These are phyloP conservation scores for Aplysia californica DNA, from an alignment of 1,140 invertebrate genomes.

Conservation along the genomic window DNA sequence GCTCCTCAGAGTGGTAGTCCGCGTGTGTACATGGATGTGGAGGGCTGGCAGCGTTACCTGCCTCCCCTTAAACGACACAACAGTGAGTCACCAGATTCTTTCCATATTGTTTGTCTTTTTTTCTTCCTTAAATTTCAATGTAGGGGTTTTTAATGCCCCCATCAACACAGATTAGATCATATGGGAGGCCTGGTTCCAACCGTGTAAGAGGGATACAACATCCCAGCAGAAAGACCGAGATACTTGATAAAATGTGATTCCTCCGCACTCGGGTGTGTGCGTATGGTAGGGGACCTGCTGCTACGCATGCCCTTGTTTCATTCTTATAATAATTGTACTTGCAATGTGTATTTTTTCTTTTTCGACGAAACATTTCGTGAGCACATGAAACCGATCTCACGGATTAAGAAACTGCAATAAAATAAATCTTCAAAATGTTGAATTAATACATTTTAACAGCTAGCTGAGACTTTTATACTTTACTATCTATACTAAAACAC, in stretches of 20 bases:
- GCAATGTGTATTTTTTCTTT: no score
- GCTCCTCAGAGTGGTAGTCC: constrained; percentile 23
- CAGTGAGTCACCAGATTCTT: constrained; percentile 55
- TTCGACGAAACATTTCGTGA: no score
- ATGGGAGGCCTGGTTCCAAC: not conserved
- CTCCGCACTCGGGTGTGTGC: not conserved
- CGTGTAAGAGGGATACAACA: no score
- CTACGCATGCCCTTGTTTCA: not conserved
- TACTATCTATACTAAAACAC: not conserved
- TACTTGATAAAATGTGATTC: not conserved
- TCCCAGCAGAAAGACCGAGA: no score
- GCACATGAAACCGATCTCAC: no score
- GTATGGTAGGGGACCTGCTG: not conserved
- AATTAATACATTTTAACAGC: no score
- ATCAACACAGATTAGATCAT: no score
- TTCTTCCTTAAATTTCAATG: not conserved
- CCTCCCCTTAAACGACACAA: constrained; percentile 75
- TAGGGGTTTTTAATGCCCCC: no score
- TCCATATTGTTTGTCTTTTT: not conserved
- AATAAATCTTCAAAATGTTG: no score
- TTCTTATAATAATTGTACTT: no score
- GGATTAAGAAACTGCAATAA: no score
- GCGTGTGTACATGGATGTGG: constrained; percentile 64
- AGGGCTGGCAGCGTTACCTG: constrained; percentile 80
- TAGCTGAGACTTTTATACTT: not conserved